Conservation (phyloP, 2,113 vertebrate genomes). For the Scomber colias region DNA sequence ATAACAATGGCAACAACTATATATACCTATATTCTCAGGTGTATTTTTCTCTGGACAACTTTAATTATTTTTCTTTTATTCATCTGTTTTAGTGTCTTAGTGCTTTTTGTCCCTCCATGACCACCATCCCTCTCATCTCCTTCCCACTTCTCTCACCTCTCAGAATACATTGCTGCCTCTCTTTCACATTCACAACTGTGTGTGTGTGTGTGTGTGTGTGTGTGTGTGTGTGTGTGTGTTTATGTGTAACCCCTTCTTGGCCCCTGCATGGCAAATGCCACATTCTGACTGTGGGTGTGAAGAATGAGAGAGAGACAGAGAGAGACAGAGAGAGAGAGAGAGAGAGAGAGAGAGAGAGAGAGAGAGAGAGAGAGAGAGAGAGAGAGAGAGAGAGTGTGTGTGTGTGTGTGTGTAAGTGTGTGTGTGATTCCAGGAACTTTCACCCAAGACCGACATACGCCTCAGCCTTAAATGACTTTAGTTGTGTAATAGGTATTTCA, state of each 20-base stretch:
- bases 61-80: no score
- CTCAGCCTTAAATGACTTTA: slow-evolving; percentile 42
- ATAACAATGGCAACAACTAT: neutral
- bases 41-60: neutral
- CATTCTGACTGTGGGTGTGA: slow-evolving; percentile 78
- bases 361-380: no score
- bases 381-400: no score
- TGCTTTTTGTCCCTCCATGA: slow-evolving; percentile 28
- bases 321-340: no score
- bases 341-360: no score
- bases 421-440: slow-evolving; percentile 58
- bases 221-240: slow-evolving; percentile 1
- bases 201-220: slow-evolving; percentile 24
- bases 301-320: slow-evolving; percentile 44
- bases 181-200: slow-evolving; percentile 22
- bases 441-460: neutral
- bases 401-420: slow-evolving; percentile 2
- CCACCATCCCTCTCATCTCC: slow-evolving; percentile 37
- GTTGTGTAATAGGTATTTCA: slow-evolving; percentile 22
- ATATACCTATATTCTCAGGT: neutral
- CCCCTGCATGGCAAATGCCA: slow-evolving; percentile 65
- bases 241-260: slow-evolving; percentile 32
- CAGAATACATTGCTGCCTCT: slow-evolving; percentile 51
- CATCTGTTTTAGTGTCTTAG: neutral
- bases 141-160: slow-evolving; percentile 65